These are phyloP conservation scores for Petrocephalus microphthalmus DNA, from an alignment of 2,113 vertebrate species.

Conservation along the genomic window DNA sequence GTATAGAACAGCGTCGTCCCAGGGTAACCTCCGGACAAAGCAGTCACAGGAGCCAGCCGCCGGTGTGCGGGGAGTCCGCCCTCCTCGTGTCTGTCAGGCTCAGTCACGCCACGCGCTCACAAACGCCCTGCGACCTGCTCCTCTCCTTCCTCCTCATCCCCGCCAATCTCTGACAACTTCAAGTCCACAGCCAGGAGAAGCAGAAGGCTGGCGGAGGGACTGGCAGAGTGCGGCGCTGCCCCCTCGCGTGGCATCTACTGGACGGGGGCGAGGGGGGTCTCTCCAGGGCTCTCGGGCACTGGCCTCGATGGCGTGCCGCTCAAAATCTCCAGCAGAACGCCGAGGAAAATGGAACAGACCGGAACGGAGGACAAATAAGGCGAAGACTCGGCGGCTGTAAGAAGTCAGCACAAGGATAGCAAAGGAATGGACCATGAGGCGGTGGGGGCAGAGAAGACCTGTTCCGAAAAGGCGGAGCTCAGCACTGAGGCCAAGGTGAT, in stretches of 20 bases:
- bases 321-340: neutral
- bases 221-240: neutral
- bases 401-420: neutral
- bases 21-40: neutral
- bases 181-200: neutral
- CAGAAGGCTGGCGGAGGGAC: neutral
- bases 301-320: neutral
- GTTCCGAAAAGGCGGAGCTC: neutral
- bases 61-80: neutral
- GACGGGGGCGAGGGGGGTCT: neutral
- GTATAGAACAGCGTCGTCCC: neutral
- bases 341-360: neutral
- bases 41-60: neutral
- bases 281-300: neutral
- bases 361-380: neutral
- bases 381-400: neutral
- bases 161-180: neutral
- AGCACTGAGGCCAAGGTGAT: constrained; percentile 23
- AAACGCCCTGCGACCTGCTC: neutral
- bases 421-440: neutral
- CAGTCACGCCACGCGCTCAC: neutral
- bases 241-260: neutral
- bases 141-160: neutral
- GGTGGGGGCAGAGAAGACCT: neutral
- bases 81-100: neutral